Evolutionary conservation across 2,888 invertebrate genomes (phyloP).

Genomic region (Meteorus cinctellus): DNA sequence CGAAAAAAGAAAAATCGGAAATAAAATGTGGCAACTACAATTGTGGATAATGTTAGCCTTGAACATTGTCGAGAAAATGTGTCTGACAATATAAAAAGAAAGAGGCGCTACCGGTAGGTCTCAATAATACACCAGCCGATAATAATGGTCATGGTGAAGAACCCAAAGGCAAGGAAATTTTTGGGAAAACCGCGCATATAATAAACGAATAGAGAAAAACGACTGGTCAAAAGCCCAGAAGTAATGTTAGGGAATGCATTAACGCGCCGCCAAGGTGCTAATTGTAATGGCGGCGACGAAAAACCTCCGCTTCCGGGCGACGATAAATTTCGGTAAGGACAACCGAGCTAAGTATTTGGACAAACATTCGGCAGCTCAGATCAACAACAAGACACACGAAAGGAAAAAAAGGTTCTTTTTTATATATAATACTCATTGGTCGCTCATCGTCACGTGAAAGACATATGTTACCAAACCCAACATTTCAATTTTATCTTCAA

Average conservation of each 20-base stretch:
- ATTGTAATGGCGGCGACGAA: constrained; percentile 60
- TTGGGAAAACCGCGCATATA: not conserved
- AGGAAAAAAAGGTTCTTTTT: constrained; percentile 13
- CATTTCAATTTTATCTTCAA: constrained; percentile 23
- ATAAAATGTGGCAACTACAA: not conserved
- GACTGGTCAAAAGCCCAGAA: constrained; percentile 25
- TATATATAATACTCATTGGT: constrained; percentile 1
- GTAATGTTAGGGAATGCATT: constrained; percentile 47
- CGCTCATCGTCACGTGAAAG: not conserved
- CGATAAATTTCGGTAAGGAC: constrained; percentile 55
- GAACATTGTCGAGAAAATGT: not conserved
- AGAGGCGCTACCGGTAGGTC: not conserved
- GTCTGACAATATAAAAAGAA: not conserved
- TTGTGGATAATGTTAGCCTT: not conserved
- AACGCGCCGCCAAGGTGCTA: constrained; percentile 64
- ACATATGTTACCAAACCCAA: constrained; percentile 30
- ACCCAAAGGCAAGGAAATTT: not conserved
- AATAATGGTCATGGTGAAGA: not conserved
- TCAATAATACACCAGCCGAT: not conserved
- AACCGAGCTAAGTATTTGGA: constrained; percentile 57
- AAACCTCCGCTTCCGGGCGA: constrained; percentile 51
- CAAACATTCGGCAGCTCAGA: constrained; percentile 50
- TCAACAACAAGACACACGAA: constrained; percentile 19
- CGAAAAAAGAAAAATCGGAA: not conserved
- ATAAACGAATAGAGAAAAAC: not conserved